phyloP scores from a whole-genome alignment of 2,113 vertebrate genomes.

The Cebidichthys violaceus region DNA sequence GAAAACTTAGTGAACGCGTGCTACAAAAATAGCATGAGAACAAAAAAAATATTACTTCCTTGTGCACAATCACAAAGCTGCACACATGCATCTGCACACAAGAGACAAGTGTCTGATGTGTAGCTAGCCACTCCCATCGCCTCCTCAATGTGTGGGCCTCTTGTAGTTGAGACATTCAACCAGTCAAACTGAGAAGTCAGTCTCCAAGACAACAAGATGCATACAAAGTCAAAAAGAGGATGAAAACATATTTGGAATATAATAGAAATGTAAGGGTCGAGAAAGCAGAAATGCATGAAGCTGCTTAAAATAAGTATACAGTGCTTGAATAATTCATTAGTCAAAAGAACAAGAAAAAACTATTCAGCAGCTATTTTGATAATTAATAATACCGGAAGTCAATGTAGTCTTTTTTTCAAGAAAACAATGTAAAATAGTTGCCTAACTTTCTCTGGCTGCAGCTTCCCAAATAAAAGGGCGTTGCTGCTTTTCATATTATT shows the following conservation, averaged over 20 bases:
- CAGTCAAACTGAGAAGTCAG: background rate
- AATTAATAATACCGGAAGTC: background rate
- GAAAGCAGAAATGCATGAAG: background rate
- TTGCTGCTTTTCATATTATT: background rate
- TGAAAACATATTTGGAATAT: background rate
- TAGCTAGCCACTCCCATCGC: background rate
- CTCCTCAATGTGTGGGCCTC: background rate
- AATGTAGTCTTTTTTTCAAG: background rate
- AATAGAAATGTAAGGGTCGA: background rate
- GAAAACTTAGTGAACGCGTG: too few relatives aligned
- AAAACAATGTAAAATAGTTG: background rate
- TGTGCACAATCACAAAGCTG: slow-evolving; percentile 30
- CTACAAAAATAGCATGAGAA: slow-evolving; percentile 18
- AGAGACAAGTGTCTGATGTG: slow-evolving; percentile 36
- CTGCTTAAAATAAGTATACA: background rate
- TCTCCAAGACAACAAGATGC: background rate
- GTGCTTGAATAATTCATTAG: background rate
- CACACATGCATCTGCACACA: slow-evolving; percentile 42
- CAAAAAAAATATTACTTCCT: slow-evolving; percentile 36
- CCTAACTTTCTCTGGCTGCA: background rate
- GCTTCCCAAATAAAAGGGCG: background rate
- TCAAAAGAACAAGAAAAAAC: background rate
- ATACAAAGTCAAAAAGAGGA: background rate
- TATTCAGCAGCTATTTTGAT: background rate
- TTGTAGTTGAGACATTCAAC: background rate